Conservation (phyloP, 1,140 invertebrate genomes). For the Euglossa dilemma region DNA sequence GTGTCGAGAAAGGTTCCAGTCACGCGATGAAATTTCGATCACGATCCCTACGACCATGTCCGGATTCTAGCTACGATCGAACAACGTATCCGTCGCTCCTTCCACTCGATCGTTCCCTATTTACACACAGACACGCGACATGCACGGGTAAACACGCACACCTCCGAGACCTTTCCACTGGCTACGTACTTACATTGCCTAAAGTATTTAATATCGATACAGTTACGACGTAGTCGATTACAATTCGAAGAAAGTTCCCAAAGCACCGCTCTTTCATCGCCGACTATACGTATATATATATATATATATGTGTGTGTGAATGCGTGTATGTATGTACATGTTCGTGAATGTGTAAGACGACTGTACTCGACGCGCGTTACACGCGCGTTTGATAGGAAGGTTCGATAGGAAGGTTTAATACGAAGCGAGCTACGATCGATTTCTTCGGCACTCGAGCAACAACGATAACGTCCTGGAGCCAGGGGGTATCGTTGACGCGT, state of each 20-base stretch:
- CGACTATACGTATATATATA: too few species aligned
- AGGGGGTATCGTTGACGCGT: constrained; percentile 28
- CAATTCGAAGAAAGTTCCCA: constrained; percentile 27
- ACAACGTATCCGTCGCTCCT: not conserved
- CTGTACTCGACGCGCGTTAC: constrained; percentile 9
- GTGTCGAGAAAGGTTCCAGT: not conserved
- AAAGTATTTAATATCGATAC: not conserved
- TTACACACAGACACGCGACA: too few species aligned
- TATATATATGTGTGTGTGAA: too few species aligned
- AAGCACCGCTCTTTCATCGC: constrained; percentile 21
- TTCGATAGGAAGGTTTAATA: constrained; percentile 68
- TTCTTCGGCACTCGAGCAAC: not conserved
- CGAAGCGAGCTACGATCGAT: constrained; percentile 66
- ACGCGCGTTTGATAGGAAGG: not conserved
- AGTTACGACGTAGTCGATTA: constrained; percentile 23
- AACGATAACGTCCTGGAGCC: not conserved
- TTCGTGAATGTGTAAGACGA: constrained; percentile 29
- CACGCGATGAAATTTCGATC: not conserved
- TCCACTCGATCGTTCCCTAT: not conserved
- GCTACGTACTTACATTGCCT: not conserved
- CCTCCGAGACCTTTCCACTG: not conserved
- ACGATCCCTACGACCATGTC: not conserved
- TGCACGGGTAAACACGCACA: too few species aligned
- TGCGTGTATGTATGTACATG: too few species aligned
- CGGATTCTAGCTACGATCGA: not conserved